These are phyloP conservation scores for Sminthurides bifidus DNA, from an alignment of 1,140 invertebrate genomes.

Conservation along the genomic window DNA sequence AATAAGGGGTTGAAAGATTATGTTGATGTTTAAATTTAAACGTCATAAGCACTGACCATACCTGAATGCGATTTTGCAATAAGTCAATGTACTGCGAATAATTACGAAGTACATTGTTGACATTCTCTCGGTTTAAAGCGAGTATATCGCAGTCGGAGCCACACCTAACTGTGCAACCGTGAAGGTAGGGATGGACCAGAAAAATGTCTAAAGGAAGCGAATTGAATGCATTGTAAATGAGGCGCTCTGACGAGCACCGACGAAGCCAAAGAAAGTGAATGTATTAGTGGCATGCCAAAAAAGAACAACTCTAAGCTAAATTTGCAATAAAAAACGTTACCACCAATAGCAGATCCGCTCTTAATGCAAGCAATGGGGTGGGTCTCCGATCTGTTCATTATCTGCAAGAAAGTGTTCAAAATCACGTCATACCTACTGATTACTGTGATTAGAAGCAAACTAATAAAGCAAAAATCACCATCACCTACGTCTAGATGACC, in stretches of 20 bases:
- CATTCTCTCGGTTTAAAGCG: constrained; percentile 12
- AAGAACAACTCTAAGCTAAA: too few species aligned
- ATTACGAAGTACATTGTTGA: constrained; percentile 13
- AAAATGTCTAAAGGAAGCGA: constrained; percentile 11
- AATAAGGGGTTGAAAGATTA: not conserved
- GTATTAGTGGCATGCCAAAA: too few species aligned
- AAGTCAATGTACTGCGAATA: constrained; percentile 18
- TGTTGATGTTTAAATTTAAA: too few species aligned
- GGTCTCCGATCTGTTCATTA: constrained; percentile 19
- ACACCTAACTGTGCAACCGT: constrained; percentile 21
- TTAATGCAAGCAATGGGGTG: constrained; percentile 17
- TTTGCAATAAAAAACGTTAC: too few species aligned
- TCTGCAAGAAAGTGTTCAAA: constrained; percentile 5
- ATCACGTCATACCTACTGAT: not conserved
- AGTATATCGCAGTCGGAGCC: constrained; percentile 26
- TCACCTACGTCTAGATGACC: constrained; percentile 21
- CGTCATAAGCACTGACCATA: too few species aligned
- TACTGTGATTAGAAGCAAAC: not conserved
- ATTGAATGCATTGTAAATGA: too few species aligned
- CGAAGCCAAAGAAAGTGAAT: too few species aligned
- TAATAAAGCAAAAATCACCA: not conserved
- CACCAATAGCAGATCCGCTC: constrained; percentile 27
- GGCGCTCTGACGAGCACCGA: too few species aligned
- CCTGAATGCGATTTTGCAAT: constrained; percentile 18
- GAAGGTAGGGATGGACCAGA: constrained; percentile 26